Conservation (phyloP, 2,888 invertebrate genomes). For the Rotaria sp. region DNA sequence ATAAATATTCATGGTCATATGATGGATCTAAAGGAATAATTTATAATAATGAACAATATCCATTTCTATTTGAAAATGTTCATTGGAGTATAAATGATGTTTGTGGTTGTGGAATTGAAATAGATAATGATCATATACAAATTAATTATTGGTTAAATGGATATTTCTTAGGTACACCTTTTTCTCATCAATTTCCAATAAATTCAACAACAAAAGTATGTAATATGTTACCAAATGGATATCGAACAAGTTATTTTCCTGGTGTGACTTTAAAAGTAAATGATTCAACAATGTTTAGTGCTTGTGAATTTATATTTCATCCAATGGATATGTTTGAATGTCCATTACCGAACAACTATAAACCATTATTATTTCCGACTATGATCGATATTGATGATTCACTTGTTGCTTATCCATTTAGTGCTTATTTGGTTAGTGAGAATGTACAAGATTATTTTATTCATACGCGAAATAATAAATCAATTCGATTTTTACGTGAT, state of each 20-base stretch:
- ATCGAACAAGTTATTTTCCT: background rate
- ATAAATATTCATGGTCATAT: background rate
- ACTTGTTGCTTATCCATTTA: background rate
- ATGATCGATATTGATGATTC: background rate
- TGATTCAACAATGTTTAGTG: background rate
- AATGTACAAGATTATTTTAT: too few relatives aligned
- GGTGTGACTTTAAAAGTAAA: background rate
- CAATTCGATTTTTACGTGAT: background rate
- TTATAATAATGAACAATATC: background rate
- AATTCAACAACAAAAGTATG: background rate
- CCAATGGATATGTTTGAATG: background rate
- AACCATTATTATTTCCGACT: background rate
- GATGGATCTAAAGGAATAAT: background rate
- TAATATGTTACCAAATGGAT: background rate
- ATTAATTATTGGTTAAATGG: background rate
- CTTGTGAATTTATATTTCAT: background rate
- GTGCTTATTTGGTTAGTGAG: background rate
- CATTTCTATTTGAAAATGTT: background rate
- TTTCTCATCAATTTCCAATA: background rate
- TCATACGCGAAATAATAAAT: background rate
- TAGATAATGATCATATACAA: background rate
- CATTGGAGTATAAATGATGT: background rate
- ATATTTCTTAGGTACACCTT: background rate
- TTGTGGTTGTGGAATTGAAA: background rate
- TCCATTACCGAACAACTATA: background rate